Percentiles rank a stretch among this genome's conserved stretches.
These are phyloP conservation scores for Actinostola sp. DNA, from an alignment of 92 coral and sea anemone species.

Conservation along the genomic window DNA sequence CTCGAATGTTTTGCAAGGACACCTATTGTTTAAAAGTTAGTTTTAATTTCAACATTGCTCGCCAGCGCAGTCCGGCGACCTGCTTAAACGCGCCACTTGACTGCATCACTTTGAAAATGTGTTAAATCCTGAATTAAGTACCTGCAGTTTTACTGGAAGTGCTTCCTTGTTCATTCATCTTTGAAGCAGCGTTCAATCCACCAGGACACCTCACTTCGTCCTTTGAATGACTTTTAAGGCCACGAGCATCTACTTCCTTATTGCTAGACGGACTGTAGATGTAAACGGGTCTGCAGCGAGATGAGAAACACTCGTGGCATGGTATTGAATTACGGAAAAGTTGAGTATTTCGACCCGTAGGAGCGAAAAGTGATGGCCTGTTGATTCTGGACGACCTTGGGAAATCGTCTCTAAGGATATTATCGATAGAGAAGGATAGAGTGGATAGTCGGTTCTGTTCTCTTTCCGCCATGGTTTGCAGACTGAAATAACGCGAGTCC, in stretches of 20 bases:
- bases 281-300: conserved; percentile 31
- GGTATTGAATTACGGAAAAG: conserved; percentile 3
- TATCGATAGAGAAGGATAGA: conserved; percentile 63
- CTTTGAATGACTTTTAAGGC: not conserved
- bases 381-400: conserved; percentile 46
- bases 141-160: conserved; percentile 9
- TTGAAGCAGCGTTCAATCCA: conserved; percentile 6
- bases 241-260: not conserved
- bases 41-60: not conserved
- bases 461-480: conserved; percentile 38
- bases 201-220: not conserved
- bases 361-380: conserved; percentile 6
- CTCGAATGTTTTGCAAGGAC: too few relatives aligned
- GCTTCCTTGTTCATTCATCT: conserved; percentile 8
- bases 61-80: conserved; percentile 12
- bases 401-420: conserved; percentile 70
- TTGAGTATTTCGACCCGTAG: not conserved
- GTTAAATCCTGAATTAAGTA: conserved; percentile 2
- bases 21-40: too few relatives aligned
- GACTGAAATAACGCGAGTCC: conserved; percentile 30
- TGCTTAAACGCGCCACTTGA: conserved; percentile 21
- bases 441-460: conserved; percentile 11
- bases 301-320: conserved; percentile 25
- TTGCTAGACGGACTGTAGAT: conserved; percentile 17
- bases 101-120: conserved; percentile 25